Conservation (phyloP, 2,888 invertebrate genomes). For the Tetragonisca angustula region DNA sequence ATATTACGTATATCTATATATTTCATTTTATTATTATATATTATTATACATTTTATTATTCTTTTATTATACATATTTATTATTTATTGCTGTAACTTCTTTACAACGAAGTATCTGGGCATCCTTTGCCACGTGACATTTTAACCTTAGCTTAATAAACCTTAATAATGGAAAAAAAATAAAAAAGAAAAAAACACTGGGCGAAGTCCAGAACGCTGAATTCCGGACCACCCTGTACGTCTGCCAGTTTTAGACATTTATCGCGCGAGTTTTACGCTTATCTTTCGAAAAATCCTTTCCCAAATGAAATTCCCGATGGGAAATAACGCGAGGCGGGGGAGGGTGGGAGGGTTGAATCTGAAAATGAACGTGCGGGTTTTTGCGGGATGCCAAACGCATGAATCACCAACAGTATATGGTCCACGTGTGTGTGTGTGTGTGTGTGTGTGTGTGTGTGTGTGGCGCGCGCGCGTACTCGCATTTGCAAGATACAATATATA, state of each 20-base stretch:
- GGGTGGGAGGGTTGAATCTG: background rate
- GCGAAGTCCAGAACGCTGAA: background rate
- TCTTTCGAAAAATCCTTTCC: background rate
- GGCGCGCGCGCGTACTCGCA: slow-evolving; percentile 7
- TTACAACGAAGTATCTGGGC: no score
- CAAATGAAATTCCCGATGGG: slow-evolving; percentile 8
- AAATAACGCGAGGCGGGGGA: background rate
- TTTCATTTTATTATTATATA: no score
- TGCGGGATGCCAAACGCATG: slow-evolving; percentile 51
- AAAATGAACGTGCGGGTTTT: slow-evolving; percentile 56
- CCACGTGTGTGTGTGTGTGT: no score
- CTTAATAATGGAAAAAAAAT: background rate
- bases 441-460: background rate
- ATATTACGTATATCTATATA: no score
- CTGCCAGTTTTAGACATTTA: background rate
- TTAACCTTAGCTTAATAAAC: no score
- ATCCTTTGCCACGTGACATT: no score
- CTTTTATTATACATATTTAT: no score
- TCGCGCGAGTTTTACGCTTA: background rate
- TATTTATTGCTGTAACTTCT: no score
- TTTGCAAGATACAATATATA: slow-evolving; percentile 60
- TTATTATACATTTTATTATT: no score
- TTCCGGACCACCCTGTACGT: no score
- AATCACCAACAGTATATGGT: slow-evolving; percentile 5
- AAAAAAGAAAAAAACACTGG: background rate